These are phyloP conservation scores for Danio aesculapii DNA, from an alignment of 2,797 vertebrate species.

Conservation along the genomic window DNA sequence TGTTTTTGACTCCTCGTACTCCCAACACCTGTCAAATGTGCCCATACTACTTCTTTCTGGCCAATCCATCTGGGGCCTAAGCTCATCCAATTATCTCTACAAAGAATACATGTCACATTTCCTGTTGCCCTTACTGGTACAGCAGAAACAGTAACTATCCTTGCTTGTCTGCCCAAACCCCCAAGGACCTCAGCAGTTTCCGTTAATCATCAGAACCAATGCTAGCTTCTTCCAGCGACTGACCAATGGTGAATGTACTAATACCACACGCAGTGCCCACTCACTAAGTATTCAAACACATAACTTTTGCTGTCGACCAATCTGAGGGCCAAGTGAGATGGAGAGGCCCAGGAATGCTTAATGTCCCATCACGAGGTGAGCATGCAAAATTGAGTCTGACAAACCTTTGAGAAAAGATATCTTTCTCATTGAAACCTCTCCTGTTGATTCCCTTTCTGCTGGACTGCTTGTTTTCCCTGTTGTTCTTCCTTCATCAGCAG, in stretches of 20 bases:
- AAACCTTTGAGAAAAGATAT: neutral
- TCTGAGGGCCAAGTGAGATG: neutral
- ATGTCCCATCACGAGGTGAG: neutral
- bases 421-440: no score
- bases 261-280: neutral
- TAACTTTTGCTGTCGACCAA: neutral
- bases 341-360: neutral
- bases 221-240: neutral
- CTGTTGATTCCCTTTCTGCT: neutral
- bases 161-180: slow-evolving; percentile 3
- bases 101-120: neutral
- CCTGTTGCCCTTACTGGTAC: neutral
- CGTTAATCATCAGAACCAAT: neutral
- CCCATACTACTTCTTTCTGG: neutral
- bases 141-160: no score
- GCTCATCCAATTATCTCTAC: neutral
- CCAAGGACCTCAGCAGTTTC: neutral
- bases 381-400: neutral
- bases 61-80: neutral
- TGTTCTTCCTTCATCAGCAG: neutral
- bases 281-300: no score
- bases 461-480: neutral
- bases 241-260: neutral
- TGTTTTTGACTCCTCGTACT: neutral
- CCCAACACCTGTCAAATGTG: neutral